Evolutionary conservation across 2,888 invertebrate genomes (phyloP).

Genomic region (Drosophila mercatorum): DNA sequence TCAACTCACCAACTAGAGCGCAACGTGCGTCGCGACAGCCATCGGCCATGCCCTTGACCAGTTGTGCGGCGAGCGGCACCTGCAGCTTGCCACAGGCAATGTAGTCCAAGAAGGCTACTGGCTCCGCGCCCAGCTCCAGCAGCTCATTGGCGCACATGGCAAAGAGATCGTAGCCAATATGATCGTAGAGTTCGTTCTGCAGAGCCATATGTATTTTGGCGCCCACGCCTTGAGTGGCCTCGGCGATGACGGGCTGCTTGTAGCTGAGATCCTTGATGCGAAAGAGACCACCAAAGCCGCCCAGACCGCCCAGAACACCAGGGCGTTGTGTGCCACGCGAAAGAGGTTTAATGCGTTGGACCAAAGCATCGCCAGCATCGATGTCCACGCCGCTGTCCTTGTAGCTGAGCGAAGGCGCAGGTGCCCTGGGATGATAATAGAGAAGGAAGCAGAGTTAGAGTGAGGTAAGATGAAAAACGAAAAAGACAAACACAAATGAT

Average conservation of each 20-base stretch:
- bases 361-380: constrained; percentile 94
- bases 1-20: constrained; percentile 91
- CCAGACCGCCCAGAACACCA: constrained; percentile 93
- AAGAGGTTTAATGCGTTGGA: constrained; percentile 92
- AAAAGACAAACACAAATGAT: background rate
- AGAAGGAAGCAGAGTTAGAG: background rate
- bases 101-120: constrained; percentile 98
- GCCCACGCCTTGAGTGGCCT: constrained; percentile 98
- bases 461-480: background rate
- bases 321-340: constrained; percentile 91
- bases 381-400: constrained; percentile 97
- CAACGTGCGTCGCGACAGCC: constrained; percentile 95
- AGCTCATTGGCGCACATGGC: constrained; percentile 99
- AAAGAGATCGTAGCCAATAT: constrained; percentile 97
- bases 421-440: constrained; percentile 2
- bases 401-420: constrained; percentile 88
- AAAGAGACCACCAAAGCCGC: constrained; percentile 97
- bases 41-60: constrained; percentile 94
- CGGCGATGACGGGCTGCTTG: constrained; percentile 94
- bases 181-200: constrained; percentile 90
- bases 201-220: constrained; percentile 97
- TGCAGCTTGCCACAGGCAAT: constrained; percentile 96
- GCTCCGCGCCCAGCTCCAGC: constrained; percentile 97
- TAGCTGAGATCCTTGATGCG: constrained; percentile 89
- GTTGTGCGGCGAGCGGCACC: constrained; percentile 90